Evolutionary conservation across 1,140 invertebrate genomes (phyloP), one percentile per base, ranked within the genome.

Genomic region (Pseudobourletiella spinata): DNA sequence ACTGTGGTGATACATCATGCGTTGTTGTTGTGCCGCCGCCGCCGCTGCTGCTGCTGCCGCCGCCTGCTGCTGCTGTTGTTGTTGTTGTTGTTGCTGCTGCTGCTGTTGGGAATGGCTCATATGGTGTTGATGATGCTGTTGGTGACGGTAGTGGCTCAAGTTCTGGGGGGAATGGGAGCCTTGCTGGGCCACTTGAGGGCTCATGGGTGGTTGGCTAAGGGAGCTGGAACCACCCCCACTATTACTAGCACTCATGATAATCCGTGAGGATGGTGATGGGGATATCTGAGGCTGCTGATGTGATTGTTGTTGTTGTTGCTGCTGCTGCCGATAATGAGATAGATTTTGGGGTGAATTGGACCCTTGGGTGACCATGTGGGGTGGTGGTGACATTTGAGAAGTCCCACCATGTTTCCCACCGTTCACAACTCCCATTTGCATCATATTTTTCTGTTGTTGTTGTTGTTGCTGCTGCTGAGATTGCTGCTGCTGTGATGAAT

Each of bases 381-480:
- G 42, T 22, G 58, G 42, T 22, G 57, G 54, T 22, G 58, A 51
- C 63, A 61, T 61, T 6, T 16, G 52, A 8, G 43, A 29, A 29
- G 18, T 22, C 22, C 25, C n/a, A n/a, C n/a, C 44, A 54, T 30
- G 44, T 59, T 59, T 25, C 14, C 3, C 11, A 42, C 6, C n/a
- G 11, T 54, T 11, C 30, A 43, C 28, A 24, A 15, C 8, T 39
- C 25, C 18, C 15, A 50, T 30, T 64, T 79, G 73, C 76, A 80
- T 74, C 75, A 78, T 51, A 74, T 77, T 39, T 54, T 82, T 80
- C 72, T 16, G 73, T 69, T 72, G 72, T 25, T 79, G 79, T 69
- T 79, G 81, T 73, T 81, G 80, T 29, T 74, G 74, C 61, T 74
- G 76, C 72, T 80, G 74, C 71, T 80, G 72, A 16, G 80, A 79